These are phyloP conservation scores for Pogonomyrmex californicus DNA, from an alignment of 1,140 invertebrate genomes.

Conservation along the genomic window DNA sequence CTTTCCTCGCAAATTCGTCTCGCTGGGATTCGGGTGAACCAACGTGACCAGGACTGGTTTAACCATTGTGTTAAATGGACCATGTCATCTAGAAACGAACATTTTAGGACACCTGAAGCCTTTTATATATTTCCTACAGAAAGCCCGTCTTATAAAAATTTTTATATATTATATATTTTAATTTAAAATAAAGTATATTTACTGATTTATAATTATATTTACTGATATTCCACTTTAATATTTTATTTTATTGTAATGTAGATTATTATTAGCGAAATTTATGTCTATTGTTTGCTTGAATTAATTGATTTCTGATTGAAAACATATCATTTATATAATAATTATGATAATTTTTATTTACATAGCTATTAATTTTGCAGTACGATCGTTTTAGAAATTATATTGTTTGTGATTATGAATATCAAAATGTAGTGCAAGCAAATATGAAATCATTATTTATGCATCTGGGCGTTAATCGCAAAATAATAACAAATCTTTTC, in stretches of 20 bases:
- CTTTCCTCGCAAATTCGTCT: slow-evolving; percentile 61
- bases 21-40: slow-evolving; percentile 31
- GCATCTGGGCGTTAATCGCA: slow-evolving; percentile 14
- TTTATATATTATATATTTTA: slow-evolving; percentile 8
- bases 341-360: slow-evolving; percentile 9
- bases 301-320: neutral
- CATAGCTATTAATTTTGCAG: neutral
- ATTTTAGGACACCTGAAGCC: neutral
- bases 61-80: slow-evolving; percentile 55
- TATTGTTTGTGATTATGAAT: neutral
- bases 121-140: slow-evolving; percentile 19
- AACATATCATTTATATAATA: neutral
- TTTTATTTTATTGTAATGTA: neutral
- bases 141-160: neutral
- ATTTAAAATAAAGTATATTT: neutral
- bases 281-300: neutral
- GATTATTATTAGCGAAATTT: slow-evolving; percentile 7
- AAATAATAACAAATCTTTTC: slow-evolving; percentile 29
- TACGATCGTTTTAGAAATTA: neutral
- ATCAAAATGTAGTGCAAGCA: neutral
- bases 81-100: slow-evolving; percentile 35
- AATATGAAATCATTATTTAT: slow-evolving; percentile 16
- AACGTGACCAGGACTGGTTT: slow-evolving; percentile 4
- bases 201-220: neutral
- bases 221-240: neutral